Conservation (phyloP, 2,888 invertebrate genomes). For the Unio pictorum region DNA sequence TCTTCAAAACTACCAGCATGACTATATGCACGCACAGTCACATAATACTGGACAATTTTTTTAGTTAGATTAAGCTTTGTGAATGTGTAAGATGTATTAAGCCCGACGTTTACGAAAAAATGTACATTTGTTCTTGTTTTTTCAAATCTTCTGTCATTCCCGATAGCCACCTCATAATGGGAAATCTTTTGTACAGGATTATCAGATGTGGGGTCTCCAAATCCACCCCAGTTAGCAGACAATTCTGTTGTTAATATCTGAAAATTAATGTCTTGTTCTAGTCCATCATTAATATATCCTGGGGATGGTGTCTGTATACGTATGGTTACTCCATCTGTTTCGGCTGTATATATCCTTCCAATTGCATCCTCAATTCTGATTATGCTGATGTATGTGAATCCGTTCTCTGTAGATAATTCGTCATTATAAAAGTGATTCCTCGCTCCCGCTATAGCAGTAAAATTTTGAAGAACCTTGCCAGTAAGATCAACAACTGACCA, state of each 20-base stretch:
- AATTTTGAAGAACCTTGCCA: constrained; percentile 35
- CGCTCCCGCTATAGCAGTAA: constrained; percentile 18
- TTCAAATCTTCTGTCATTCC: constrained; percentile 49
- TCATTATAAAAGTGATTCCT: constrained; percentile 38
- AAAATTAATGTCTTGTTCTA: constrained; percentile 39
- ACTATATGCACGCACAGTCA: constrained; percentile 54
- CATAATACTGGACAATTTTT: constrained; percentile 45
- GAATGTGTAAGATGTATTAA: constrained; percentile 47
- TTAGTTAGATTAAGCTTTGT: constrained; percentile 42
- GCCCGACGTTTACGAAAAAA: constrained; percentile 50
- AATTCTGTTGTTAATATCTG: constrained; percentile 37
- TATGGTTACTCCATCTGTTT: constrained; percentile 48
- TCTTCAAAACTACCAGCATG: constrained; percentile 49
- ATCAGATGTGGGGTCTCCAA: constrained; percentile 35
- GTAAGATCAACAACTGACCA: constrained; percentile 41
- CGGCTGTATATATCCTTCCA: constrained; percentile 28
- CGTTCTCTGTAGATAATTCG: constrained; percentile 40
- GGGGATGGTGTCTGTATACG: constrained; percentile 49
- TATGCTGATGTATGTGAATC: constrained; percentile 41
- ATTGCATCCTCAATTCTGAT: constrained; percentile 41
- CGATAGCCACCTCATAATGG: constrained; percentile 55
- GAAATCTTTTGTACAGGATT: constrained; percentile 40
- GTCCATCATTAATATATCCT: constrained; percentile 51
- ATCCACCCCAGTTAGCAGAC: constrained; percentile 50
- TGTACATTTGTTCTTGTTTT: constrained; percentile 49